A percentile compares a stretch with the other conserved stretches of the same genome.
Conservation (phyloP, 1,140 invertebrate species). For the Drosophila busckii region DNA sequence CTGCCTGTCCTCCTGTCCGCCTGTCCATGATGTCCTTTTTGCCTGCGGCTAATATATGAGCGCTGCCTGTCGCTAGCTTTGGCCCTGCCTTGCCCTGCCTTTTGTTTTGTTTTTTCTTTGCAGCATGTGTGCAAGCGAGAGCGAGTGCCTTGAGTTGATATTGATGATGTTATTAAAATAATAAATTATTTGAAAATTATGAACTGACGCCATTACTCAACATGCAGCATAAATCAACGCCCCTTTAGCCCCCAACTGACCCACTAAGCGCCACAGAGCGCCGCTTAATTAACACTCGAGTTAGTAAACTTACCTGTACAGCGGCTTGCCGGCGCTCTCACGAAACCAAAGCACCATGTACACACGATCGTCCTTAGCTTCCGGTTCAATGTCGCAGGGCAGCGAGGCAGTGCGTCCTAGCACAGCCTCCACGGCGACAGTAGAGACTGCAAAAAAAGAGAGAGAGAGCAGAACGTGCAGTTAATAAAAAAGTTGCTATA, state of each 20-base stretch:
- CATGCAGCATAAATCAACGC: conserved; percentile 59
- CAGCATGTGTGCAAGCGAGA: no score
- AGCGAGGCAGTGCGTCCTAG: conserved; percentile 87
- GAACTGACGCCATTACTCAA: conserved; percentile 74
- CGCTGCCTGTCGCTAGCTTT: conserved; percentile 52
- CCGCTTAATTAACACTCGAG: conserved; percentile 1
- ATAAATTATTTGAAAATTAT: conserved; percentile 78
- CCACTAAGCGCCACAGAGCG: no score
- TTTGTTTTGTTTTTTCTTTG: no score
- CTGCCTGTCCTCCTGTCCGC: conserved; percentile 8
- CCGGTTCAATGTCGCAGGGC: conserved; percentile 89
- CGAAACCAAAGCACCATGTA: conserved; percentile 95
- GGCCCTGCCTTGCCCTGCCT: conserved; percentile 40
- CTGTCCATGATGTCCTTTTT: conserved; percentile 57
- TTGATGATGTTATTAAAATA: conserved; percentile 78
- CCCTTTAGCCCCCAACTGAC: conserved; percentile 11
- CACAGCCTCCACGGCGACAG: conserved; percentile 87
- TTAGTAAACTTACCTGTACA: conserved; percentile 87
- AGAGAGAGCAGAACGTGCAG: conserved; percentile 16
- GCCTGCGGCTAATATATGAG: conserved; percentile 73
- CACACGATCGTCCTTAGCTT: conserved; percentile 88
- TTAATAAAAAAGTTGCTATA: conserved; percentile 39
- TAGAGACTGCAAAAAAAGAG: conserved; percentile 82
- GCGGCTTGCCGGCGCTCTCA: conserved; percentile 88
- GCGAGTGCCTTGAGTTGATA: conserved; percentile 75